Evolutionary conservation across 2,113 vertebrate species (phyloP).

Genomic region (Xenopus borealis): DNA sequence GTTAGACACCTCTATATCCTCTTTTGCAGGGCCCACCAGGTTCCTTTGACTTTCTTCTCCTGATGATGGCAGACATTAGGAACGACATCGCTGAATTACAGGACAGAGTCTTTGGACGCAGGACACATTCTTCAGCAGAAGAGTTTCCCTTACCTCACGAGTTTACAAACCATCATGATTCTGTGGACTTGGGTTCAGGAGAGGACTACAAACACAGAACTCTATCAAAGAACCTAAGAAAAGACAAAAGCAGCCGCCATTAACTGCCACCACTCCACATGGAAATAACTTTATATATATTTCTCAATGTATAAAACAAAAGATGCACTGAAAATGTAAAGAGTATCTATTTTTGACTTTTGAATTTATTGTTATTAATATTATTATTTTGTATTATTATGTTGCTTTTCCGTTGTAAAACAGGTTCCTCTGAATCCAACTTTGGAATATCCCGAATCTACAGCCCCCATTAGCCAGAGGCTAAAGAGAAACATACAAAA

Average conservation of each 20-base stretch:
- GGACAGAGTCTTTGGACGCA: conserved; percentile 79
- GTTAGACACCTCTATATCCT: not conserved
- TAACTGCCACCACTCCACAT: conserved; percentile 47
- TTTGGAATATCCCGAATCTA: not conserved
- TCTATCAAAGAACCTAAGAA: conserved; percentile 62
- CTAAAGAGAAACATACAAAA: too few relatives aligned
- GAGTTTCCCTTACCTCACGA: conserved; percentile 76
- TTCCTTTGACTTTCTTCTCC: conserved; percentile 93
- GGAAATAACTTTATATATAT: conserved; percentile 28
- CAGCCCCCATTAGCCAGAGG: too few relatives aligned
- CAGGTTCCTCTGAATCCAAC: not conserved
- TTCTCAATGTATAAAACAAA: conserved; percentile 44
- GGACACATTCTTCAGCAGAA: conserved; percentile 72
- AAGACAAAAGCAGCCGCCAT: conserved; percentile 64
- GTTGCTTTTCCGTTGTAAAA: conserved; percentile 47
- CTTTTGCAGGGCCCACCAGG: conserved; percentile 84
- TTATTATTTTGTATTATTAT: conserved; percentile 40
- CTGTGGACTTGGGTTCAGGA: conserved; percentile 81
- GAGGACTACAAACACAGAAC: conserved; percentile 73
- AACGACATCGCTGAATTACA: conserved; percentile 91
- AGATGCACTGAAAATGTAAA: conserved; percentile 60
- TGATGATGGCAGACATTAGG: conserved; percentile 94
- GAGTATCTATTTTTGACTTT: conserved; percentile 57
- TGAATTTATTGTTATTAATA: conserved; percentile 39
- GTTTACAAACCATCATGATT: conserved; percentile 78